phyloP scores from a whole-genome alignment of 2,888 invertebrate species.

The Ophion obscuratus region DNA sequence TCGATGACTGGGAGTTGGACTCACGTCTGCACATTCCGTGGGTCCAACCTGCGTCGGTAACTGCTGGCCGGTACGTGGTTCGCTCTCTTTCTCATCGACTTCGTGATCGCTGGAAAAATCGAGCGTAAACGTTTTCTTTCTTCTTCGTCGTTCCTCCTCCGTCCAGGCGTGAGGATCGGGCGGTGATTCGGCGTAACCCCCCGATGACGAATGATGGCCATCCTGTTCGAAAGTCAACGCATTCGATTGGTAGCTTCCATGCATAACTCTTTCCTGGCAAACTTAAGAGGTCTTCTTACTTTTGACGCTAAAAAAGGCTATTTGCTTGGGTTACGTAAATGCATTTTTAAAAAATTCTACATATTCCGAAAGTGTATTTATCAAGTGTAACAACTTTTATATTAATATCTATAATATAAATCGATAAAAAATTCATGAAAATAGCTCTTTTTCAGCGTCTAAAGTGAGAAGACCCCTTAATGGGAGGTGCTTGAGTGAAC shows the following conservation, averaged over 20 bases:
- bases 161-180: constrained; percentile 85
- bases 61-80: constrained; percentile 64
- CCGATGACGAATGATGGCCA: constrained; percentile 80
- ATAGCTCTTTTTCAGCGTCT: too few relatives aligned
- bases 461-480: too few relatives aligned
- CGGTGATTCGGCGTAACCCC: constrained; percentile 82
- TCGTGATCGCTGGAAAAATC: constrained; percentile 89
- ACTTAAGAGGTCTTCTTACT: neutral
- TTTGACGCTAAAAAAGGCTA: too few relatives aligned
- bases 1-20: constrained; percentile 79
- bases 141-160: constrained; percentile 89
- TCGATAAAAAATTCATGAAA: too few relatives aligned
- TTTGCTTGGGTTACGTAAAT: too few relatives aligned
- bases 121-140: constrained; percentile 91
- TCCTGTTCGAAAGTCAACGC: constrained; percentile 69
- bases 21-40: constrained; percentile 68
- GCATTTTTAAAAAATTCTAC: too few relatives aligned
- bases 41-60: constrained; percentile 50
- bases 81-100: constrained; percentile 80
- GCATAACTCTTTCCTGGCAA: neutral
- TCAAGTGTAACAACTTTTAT: too few relatives aligned
- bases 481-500: too few relatives aligned
- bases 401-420: too few relatives aligned
- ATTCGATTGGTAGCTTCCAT: neutral
- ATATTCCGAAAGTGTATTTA: too few relatives aligned